Evolutionary conservation across 2,888 invertebrate genomes (phyloP).

Genomic region (Lepetodrilus schrolli): DNA sequence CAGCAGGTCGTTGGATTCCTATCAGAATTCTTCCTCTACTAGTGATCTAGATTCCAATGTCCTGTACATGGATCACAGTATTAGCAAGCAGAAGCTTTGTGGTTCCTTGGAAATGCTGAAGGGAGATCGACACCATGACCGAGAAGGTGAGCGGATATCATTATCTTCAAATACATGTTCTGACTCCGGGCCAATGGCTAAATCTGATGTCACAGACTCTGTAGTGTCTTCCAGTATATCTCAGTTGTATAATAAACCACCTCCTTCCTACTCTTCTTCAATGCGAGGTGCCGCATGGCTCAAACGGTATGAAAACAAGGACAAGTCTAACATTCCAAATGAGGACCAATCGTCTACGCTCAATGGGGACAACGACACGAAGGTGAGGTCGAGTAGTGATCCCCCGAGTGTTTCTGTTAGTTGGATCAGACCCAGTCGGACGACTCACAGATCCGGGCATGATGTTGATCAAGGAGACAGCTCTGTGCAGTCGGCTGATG

Average conservation of each 20-base stretch:
- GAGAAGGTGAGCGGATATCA: not conserved
- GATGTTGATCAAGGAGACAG: not conserved
- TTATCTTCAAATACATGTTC: conserved; percentile 9
- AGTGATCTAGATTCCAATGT: not conserved
- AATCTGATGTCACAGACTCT: not conserved
- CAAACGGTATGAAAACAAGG: conserved; percentile 5
- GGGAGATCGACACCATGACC: not conserved
- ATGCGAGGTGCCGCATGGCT: conserved; percentile 13
- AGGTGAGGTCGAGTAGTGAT: not conserved
- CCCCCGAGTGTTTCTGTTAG: not conserved
- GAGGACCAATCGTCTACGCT: not conserved
- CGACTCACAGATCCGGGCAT: not conserved
- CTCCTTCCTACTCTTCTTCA: conserved; percentile 11
- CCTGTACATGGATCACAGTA: conserved; percentile 6
- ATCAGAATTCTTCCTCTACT: not conserved
- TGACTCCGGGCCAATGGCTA: not conserved
- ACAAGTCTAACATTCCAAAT: conserved; percentile 9
- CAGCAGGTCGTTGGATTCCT: not conserved
- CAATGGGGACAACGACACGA: conserved; percentile 6
- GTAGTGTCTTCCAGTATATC: conserved; percentile 16
- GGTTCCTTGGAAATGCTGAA: conserved; percentile 9
- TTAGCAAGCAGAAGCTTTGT: conserved; percentile 10
- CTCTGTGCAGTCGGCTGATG: not conserved
- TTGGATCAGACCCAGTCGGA: not conserved
- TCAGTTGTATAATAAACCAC: conserved; percentile 10